Conservation (phyloP, 2,888 invertebrate genomes). For the Synanthedon tipuliformis region DNA sequence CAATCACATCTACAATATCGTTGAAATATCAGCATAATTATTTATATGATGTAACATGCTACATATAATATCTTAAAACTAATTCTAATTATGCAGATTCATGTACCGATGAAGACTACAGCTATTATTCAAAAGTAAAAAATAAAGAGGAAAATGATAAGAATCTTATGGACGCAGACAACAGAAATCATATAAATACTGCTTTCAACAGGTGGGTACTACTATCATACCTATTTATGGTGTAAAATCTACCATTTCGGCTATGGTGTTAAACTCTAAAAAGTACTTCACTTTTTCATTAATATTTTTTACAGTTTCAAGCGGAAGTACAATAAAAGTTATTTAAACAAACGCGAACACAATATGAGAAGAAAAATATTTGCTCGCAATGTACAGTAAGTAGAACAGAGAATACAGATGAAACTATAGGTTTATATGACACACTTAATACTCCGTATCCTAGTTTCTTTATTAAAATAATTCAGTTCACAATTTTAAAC, state of each 20-base stretch:
- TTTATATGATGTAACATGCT: too few species aligned
- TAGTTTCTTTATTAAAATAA: too few species aligned
- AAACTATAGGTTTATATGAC: too few species aligned
- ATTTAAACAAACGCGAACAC: constrained; percentile 24
- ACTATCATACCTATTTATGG: too few species aligned
- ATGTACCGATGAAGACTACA: not conserved
- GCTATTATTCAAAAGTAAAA: constrained; percentile 2
- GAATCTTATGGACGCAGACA: constrained; percentile 22
- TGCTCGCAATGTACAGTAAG: constrained; percentile 4
- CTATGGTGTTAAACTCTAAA: too few species aligned
- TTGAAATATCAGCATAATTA: too few species aligned
- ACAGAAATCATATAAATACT: constrained; percentile 29
- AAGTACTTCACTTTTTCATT: constrained; percentile 1
- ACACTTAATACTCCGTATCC: too few species aligned
- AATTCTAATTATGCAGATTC: not conserved
- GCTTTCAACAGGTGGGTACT: constrained; percentile 29
- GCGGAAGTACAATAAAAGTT: constrained; percentile 6
- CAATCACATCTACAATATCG: too few species aligned
- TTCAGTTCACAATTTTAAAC: too few species aligned
- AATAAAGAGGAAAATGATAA: constrained; percentile 13
- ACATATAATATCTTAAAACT: too few species aligned
- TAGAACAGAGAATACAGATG: not conserved
- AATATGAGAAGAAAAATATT: constrained; percentile 20
- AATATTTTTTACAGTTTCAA: constrained; percentile 13
- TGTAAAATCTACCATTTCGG: too few species aligned